A percentile compares a stretch with the other conserved stretches of the same genome.
Conservation (phyloP, 2,888 invertebrate genomes). For the Platypus cylindrus region DNA sequence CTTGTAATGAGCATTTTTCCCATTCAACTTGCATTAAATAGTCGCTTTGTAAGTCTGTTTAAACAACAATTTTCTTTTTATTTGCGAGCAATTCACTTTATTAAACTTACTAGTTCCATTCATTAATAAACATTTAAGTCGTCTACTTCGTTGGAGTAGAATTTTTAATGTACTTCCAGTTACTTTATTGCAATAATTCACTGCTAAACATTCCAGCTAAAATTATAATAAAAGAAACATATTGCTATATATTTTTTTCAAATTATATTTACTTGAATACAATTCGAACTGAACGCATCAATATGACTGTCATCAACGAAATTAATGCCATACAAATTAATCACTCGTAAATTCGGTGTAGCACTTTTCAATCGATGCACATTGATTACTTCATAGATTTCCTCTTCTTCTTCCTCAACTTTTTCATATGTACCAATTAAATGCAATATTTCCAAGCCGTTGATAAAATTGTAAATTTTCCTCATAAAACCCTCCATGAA, state of each 20-base stretch:
- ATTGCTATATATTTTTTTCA: constrained; percentile 1
- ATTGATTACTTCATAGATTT: constrained; percentile 98
- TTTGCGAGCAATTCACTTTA: background rate
- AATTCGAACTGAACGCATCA: constrained; percentile 93
- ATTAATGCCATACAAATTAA: constrained; percentile 96
- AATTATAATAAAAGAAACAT: constrained; percentile 12
- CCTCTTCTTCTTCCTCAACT: constrained; percentile 96
- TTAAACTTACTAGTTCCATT: constrained; percentile 78
- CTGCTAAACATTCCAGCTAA: constrained; percentile 89
- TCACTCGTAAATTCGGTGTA: constrained; percentile 92
- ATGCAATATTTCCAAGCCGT: constrained; percentile 92
- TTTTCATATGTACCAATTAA: constrained; percentile 97
- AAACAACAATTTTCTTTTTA: background rate
- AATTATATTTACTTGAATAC: constrained; percentile 56
- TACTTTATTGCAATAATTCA: constrained; percentile 95
- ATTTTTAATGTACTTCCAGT: constrained; percentile 92
- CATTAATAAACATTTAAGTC: constrained; percentile 85
- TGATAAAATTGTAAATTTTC: constrained; percentile 98
- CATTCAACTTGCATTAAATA: constrained; percentile 93
- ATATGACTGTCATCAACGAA: constrained; percentile 98
- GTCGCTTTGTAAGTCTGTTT: constrained; percentile 73
- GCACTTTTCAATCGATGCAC: constrained; percentile 97
- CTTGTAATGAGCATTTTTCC: constrained; percentile 84
- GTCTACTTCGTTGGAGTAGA: constrained; percentile 82
- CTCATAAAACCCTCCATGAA: constrained; percentile 99